Percentiles rank a stretch among this genome's conserved stretches.
phyloP scores from a whole-genome alignment of 2,113 vertebrate species.

The Rutilus rutilus region DNA sequence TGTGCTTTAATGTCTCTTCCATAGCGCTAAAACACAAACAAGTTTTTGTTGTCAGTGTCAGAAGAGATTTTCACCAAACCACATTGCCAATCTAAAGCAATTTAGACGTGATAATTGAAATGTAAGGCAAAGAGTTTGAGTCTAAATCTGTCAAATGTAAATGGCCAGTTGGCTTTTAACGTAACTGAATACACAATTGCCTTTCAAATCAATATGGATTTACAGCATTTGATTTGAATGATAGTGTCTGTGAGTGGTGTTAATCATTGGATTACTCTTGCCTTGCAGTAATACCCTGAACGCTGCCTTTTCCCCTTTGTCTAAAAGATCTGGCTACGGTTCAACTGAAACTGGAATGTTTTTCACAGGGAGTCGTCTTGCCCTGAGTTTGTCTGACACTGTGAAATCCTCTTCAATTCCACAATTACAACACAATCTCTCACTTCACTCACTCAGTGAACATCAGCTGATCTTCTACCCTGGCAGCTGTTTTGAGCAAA shows the following conservation, averaged over 20 bases:
- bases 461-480: background rate
- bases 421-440: conserved; percentile 5
- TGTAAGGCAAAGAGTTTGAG: background rate
- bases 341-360: conserved; percentile 75
- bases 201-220: background rate
- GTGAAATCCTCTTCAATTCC: conserved; percentile 8
- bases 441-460: background rate
- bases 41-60: background rate
- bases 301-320: conserved; percentile 48
- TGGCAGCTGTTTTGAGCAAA: background rate
- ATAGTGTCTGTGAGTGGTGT: conserved; percentile 10
- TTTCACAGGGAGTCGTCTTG: conserved; percentile 35
- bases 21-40: too few species aligned
- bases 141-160: background rate
- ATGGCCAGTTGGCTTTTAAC: background rate
- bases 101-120: background rate
- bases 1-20: background rate
- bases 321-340: conserved; percentile 62
- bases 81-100: background rate
- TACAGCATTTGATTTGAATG: background rate
- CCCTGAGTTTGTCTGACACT: background rate
- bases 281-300: conserved; percentile 23
- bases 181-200: background rate
- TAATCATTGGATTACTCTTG: background rate
- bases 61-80: background rate